Evolutionary conservation across 2,888 invertebrate genomes (phyloP), one percentile per base, ranked within the genome.

Genomic region (Epinotia nisella): DNA sequence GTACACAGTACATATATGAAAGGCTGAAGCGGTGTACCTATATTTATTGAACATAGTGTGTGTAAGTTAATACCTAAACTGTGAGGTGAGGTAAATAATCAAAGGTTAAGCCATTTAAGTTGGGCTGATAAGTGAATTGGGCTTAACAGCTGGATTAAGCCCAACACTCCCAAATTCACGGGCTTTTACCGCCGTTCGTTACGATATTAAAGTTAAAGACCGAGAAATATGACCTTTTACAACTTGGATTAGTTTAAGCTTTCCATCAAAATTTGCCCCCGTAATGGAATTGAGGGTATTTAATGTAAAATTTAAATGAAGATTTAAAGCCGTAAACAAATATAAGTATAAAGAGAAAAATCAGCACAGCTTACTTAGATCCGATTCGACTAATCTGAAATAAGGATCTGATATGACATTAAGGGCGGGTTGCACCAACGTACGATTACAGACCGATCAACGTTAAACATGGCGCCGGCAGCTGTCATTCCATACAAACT

Each of bases 191-290:
- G 21, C 71, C 56, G 67, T 67, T 67, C 55, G 29, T 21, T 41
- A 21, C 45, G 61, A 61, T 68, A 72, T 68, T 72, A 62, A 72
- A 72, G 72, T 68, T 68, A 72, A 72, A 68, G 49, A 39, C 61
- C 61, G 35, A 17, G 61, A 72, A 72, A 72, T 72, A 68, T 72
- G 67, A 72, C 72, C 67, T 72, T 45, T 68, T 72, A 68, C 61
- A 56, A 39, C 61, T 49, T 51, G 13, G 56, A 11, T 62, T 51
- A 72, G 56, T 56, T 68, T 72, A 35, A 21, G 72, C 66, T 35
- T 62, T 56, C 35, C 56, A 51, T 72, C 21, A 68, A 72, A 61
- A 62, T 67, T 64, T 35, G 35, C 53, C 55, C 45, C 15, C n/a
- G 49, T 35, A 56, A 53, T 51, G 35, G 29, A 55, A 39, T 41